Evolutionary conservation across 2,113 vertebrate species (phyloP).

Genomic region (Talpa occidentalis): DNA sequence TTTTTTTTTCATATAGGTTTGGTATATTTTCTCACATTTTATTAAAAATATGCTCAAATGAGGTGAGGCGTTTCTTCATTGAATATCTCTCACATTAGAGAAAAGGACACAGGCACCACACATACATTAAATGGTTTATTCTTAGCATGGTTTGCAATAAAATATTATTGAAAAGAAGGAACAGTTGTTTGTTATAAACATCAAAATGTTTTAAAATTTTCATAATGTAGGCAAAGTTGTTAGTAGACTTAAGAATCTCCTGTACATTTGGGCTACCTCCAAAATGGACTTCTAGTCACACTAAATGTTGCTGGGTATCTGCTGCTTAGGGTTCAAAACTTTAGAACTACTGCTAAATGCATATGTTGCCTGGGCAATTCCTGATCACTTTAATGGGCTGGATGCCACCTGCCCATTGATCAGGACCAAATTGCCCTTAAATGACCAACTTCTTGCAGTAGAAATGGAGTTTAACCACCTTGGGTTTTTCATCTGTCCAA

Average conservation of each 20-base stretch:
- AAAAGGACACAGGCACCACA: background rate
- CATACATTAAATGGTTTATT: background rate
- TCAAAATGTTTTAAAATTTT: background rate
- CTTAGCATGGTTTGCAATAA: background rate
- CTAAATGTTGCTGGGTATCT: background rate
- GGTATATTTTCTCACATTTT: background rate
- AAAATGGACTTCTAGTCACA: background rate
- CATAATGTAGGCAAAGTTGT: background rate
- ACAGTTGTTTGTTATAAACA: background rate
- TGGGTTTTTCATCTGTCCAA: conserved; percentile 48
- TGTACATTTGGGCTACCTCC: background rate
- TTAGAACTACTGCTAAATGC: background rate
- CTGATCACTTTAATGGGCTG: background rate
- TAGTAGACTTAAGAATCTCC: background rate
- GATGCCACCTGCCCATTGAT: background rate
- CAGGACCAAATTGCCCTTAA: background rate
- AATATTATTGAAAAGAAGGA: background rate
- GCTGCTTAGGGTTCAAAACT: background rate
- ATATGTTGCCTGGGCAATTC: background rate
- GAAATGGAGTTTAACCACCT: conserved; percentile 53
- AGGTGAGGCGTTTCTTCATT: background rate
- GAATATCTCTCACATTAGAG: background rate
- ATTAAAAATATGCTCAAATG: background rate
- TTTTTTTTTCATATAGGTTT: background rate
- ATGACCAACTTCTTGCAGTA: background rate